Evolutionary conservation across 2,797 vertebrate species (phyloP).

Genomic region (Cottoperca gobio): DNA sequence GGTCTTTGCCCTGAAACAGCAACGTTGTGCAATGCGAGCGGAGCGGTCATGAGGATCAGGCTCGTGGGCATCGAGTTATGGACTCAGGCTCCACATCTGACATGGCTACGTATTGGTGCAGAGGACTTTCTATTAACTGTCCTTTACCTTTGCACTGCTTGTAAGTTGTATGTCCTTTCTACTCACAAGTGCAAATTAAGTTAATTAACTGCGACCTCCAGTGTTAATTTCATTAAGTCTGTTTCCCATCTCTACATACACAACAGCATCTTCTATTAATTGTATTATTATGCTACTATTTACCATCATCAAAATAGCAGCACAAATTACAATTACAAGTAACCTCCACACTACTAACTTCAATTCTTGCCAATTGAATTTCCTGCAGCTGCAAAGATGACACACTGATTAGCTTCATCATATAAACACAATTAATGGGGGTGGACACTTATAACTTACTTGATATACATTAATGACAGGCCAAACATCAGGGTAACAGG

Average conservation of each 20-base stretch:
- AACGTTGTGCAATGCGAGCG: constrained; percentile 66
- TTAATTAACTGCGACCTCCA: neutral
- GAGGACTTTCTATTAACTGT: neutral
- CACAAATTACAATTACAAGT: neutral
- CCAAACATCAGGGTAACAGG: neutral
- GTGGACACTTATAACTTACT: no score
- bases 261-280: neutral
- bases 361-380: neutral
- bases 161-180: neutral
- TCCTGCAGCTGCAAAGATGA: constrained; percentile 7
- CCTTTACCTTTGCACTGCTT: neutral
- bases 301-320: neutral
- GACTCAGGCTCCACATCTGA: neutral
- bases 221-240: neutral
- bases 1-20: constrained; percentile 31
- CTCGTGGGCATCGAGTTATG: constrained; percentile 18
- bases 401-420: neutral
- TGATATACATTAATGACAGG: no score
- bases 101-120: neutral
- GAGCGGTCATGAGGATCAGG: constrained; percentile 10
- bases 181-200: neutral
- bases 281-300: neutral
- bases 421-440: neutral
- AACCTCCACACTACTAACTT: neutral
- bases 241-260: neutral